These are phyloP conservation scores for Nephrotoma flavescens DNA, from an alignment of 2,888 invertebrate genomes.

Conservation along the genomic window DNA sequence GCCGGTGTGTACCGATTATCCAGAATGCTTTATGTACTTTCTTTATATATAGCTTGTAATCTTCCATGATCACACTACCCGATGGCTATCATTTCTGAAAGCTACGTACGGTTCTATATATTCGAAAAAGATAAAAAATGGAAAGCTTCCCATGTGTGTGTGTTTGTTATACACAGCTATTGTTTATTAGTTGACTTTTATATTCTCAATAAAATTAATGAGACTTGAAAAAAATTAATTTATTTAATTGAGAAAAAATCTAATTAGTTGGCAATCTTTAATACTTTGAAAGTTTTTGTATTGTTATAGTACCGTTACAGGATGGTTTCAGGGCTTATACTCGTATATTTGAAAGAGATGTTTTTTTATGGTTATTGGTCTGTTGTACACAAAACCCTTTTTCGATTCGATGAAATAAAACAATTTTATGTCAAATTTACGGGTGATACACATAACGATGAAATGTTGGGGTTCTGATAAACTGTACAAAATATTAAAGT, in stretches of 20 bases:
- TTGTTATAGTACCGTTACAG: background rate
- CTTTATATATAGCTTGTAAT: background rate
- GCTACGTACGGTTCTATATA: background rate
- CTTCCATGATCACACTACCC: background rate
- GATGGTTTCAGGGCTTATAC: no score
- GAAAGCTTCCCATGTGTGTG: background rate
- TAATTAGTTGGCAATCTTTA: background rate
- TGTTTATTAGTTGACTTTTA: background rate
- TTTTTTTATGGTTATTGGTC: no score
- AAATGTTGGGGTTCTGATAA: no score
- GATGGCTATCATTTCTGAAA: background rate
- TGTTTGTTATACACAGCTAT: background rate
- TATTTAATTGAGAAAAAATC: background rate
- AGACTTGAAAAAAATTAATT: background rate
- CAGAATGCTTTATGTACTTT: background rate
- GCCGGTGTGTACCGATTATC: background rate
- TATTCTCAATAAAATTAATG: background rate
- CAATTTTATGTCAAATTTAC: no score
- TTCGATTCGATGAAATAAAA: no score
- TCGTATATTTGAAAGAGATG: no score
- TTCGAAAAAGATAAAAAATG: background rate
- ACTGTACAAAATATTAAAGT: no score
- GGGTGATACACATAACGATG: no score
- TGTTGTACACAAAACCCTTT: no score
- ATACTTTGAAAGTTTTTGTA: background rate